Evolutionary conservation across 2,888 invertebrate genomes (phyloP), one percentile per base, ranked within the genome.

Genomic region (Sinelater perroti): DNA sequence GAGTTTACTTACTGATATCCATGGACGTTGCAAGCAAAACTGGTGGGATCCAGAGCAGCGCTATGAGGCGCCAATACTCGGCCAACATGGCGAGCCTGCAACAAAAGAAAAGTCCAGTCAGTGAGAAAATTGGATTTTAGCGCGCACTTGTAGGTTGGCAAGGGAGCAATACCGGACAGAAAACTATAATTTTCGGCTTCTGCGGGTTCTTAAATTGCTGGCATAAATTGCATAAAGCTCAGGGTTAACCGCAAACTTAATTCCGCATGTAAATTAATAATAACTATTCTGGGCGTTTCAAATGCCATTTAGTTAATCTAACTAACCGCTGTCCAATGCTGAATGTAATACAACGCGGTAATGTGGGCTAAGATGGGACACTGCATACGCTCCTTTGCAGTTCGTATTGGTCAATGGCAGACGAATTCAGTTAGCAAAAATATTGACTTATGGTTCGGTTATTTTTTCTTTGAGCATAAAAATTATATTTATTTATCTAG

Each of bases 1-100:
- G n/a, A n/a, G 7, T 24, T 13, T 20, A 74, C 75, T 75, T 68
- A 75, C 75, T 69, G 63, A 73, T 72, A 67, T 75, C 74, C 65
- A 72, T 66, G 13, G 75, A 72, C 26, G 72, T 72, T 17, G 71
- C 69, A 21, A 74, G 64, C 46, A 75, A 61, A 28, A 72, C 67
- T 24, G 74, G 73, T 38, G 73, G 71, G 60, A 74, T 68, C 70
- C 72, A 73, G 45, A 75, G 62, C 50, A 74, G 60, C 52, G 74
- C 62, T 36, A 74, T 57, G 18, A 73, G 64, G 52, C 70, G 72
- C 72, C 73, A 73, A 60, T 70, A 71, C 62, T 74, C 73, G 62
- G 69, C 65, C 67, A 72, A 64, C 71, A 73, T 74, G 69, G 67
- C 69, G 67, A 65, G 56, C 38, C 56, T 57, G 56, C 10, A 57